Evolutionary conservation across 2,113 vertebrate species (phyloP), one percentile per base, ranked within the genome.

Genomic region (Hirundichthys speculiger): DNA sequence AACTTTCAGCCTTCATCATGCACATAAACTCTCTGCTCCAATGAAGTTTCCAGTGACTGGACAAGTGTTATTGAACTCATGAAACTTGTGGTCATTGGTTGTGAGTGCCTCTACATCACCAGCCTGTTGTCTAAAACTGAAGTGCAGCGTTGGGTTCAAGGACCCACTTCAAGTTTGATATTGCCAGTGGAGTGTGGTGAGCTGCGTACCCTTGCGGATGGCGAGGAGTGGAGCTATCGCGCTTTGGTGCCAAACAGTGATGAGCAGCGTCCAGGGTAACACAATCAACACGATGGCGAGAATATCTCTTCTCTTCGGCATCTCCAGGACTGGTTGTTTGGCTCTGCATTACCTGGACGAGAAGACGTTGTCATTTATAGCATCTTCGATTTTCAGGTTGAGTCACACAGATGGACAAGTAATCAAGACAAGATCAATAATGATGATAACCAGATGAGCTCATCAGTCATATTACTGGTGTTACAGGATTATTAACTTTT

Each of bases 271-370:
- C 98, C 98, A 99, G 81, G 98, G 98, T 89, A 99, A 95, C 90
- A 99, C 96, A 58, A 99, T 99, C 92, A 99, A 96, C 90, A 99
- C 94, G 65, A 98, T 94, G 75, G 96, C 96, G 86, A 99, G 96
- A 94, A 99, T 95, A 94, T 98, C 96, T 93, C 98, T 96, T 96
- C 98, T 96, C 90, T 98, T 99, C 95, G 95, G 96, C 98, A 99
- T 99, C 96, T 99, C 97, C 96, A 96, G 95, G 93, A 93, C 92
- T 96, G 95, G 93, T 92, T 94, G 94, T 95, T 92, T 93, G 94
- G 94, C 94, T 97, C 94, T 92, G 95, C 96, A 95, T 98, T 95
- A 97, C 96, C 96, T 98, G 93, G 24, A 48, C 3, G 34, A 13
- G 22, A 34, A 18, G 38, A 43, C 22, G 1, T 16, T 49, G 21